Evolutionary conservation across 2,797 vertebrate species (phyloP).

Genomic region (Gallinago stenura): DNA sequence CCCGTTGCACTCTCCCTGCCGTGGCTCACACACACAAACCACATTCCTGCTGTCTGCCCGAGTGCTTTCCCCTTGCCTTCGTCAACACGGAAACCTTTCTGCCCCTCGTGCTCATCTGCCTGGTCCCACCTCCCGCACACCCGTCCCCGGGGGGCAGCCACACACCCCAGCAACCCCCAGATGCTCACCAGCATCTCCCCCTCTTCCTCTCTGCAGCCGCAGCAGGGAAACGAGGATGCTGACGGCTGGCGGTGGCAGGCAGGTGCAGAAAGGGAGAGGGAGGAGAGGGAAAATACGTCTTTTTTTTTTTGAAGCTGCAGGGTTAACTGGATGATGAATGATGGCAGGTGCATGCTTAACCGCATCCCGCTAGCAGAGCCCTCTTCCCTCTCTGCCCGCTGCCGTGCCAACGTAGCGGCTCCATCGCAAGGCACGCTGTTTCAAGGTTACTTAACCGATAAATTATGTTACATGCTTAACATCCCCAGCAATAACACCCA

Average conservation of each 20-base stretch:
- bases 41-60: not conserved
- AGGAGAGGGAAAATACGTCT: accelerated
- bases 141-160: accelerated
- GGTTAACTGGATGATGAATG: not conserved
- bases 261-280: not conserved
- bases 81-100: not conserved
- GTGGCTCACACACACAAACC: accelerated
- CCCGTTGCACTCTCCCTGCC: not conserved
- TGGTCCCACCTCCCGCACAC: accelerated
- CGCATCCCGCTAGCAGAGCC: not conserved
- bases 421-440: not conserved
- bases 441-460: slow-evolving; percentile 70
- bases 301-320: not conserved
- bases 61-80: accelerated
- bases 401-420: not conserved
- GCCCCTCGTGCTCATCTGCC: not conserved
- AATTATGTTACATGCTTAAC: slow-evolving; percentile 63
- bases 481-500: slow-evolving; percentile 37
- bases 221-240: not conserved
- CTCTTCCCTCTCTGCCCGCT: not conserved
- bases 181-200: not conserved
- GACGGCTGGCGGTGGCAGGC: not conserved
- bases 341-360: not conserved
- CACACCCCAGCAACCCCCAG: not conserved
- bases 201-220: not conserved